Evolutionary conservation across 2,113 vertebrate genomes (phyloP), one percentile per base, ranked within the genome.

Genomic region (Cynoglossus semilaevis): DNA sequence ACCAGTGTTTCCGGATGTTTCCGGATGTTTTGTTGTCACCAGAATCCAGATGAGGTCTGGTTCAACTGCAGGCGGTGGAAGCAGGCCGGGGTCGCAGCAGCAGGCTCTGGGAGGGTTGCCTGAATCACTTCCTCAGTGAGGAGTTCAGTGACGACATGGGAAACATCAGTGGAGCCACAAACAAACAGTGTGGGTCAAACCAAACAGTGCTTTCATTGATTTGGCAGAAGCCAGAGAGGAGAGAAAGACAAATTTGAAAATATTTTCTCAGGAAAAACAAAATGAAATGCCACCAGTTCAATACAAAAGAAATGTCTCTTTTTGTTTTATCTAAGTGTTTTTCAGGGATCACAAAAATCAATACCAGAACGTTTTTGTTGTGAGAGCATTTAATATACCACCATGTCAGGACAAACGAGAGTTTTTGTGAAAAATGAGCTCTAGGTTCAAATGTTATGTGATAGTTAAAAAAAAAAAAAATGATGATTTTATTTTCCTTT

Each of bases 91-190:
- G 54, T 35, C 45, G 34, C 41, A 54, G 14, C 43, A 36, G 66
- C 46, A 41, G 63, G 53, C 15, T 22, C 36, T 5, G 6, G 45
- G 14, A 37, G 38, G 48, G 36, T 56, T 12, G 50, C 54, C 46
- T 0, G 16, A 47, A 47, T 14, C 52, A 66, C 67, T 63, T 75
- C 75, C 78, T 68, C 43, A 18, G 48, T 76, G 45, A 62, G 38
- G n/a, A 15, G 55, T 29, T 74, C 51, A 48, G 57, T 64, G 47
- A 52, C 41, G 70, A 79, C 84, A 79, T 71, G 76, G 70, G 72
- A 82, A 82, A 68, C 65, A 72, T 59, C 22, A 76, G 57, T n/a
- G 46, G 45, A 35, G 44, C 61, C 71, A 44, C 57, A 77, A 75
- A 71, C 46, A 49, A 76, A 71, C 77, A 61, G 42, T 59, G 54